Evolutionary conservation across 2,888 invertebrate genomes (phyloP), one percentile per base, ranked within the genome.

Genomic region (Endotricha flammealis): DNA sequence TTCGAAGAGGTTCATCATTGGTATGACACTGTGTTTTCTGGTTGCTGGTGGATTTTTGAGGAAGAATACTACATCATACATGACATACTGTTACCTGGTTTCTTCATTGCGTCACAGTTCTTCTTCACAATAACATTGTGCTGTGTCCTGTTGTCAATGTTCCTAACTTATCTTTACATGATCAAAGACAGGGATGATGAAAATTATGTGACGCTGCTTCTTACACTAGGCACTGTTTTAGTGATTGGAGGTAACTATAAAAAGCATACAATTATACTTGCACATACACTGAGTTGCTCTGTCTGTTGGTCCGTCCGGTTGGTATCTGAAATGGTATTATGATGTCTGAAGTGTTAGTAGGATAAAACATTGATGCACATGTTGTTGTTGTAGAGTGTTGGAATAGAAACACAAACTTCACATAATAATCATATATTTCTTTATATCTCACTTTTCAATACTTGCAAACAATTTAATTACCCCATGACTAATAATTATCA

Each of bases 41-140:
- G 95, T 0, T 98, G 98, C 65, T 96, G 96, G 95, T 98, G 98
- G 97, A 94, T 98, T 41, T 97, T 97, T 64, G 96, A 98, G 77
- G 97, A 97, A 72, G 98, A 98, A 79, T 97, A 96, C 71, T 96
- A 97, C 65, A 97, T 97, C 39, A 95, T 98, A 49, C 93, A 95
- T 59, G 94, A 96, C 55, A 93, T 96, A 57, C 82, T 98, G 2
- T 79, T 96, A 53, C 97, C 97, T 34, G 92, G 94, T 8, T 98
- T 98, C 85, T 97, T 97, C 63, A 92, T 97, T 37, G 93, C 95
- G 0, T 96, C 97, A 0, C 98, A 98, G 70, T 93, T 97, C 48
- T 96, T 98, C 86, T 96, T 95, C 67, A 97, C 98, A 0, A 81
- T 98, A 25, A 92, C 95, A 40, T 88, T 98, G 74, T 94, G 96